Evolutionary conservation across 2,888 invertebrate genomes (phyloP).

Genomic region (Endotricha flammealis): DNA sequence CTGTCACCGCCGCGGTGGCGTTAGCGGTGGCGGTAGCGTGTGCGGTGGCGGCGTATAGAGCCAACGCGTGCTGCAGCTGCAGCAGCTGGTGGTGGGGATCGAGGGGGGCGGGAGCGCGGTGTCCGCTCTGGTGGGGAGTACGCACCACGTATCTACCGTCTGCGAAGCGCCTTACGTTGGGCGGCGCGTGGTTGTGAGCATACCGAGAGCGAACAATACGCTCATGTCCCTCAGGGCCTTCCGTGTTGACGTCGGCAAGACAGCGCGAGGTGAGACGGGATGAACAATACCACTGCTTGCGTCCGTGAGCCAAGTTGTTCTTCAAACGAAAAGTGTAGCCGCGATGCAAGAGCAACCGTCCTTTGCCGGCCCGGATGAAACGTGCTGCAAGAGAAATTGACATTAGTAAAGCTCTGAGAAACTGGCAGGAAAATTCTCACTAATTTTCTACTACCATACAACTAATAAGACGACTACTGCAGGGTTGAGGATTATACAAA

Average conservation of each 20-base stretch:
- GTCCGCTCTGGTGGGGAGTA: constrained; percentile 71
- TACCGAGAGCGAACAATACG: constrained; percentile 71
- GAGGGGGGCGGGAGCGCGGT: constrained; percentile 66
- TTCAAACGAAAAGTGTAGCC: constrained; percentile 73
- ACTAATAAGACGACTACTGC: not conserved
- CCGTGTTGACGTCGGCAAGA: constrained; percentile 70
- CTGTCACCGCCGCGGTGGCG: constrained; percentile 42
- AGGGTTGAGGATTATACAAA: not conserved
- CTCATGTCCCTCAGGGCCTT: constrained; percentile 72
- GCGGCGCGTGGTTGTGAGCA: constrained; percentile 71
- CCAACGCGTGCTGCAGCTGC: constrained; percentile 69
- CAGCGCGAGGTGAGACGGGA: constrained; percentile 70
- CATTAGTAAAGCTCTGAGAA: constrained; percentile 23
- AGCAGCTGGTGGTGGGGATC: constrained; percentile 71
- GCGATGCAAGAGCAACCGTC: constrained; percentile 63
- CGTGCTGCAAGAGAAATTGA: constrained; percentile 47
- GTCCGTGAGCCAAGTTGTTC: constrained; percentile 71
- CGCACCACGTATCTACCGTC: constrained; percentile 72
- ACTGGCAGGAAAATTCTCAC: not conserved
- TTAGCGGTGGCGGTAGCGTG: constrained; percentile 63
- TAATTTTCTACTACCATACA: too few relatives aligned
- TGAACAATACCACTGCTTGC: constrained; percentile 74
- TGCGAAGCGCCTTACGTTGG: constrained; percentile 70
- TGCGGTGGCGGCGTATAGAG: constrained; percentile 67
- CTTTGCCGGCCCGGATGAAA: constrained; percentile 71